Conservation (phyloP, 2,888 invertebrate species). For the Nesidiocoris tenuis region DNA sequence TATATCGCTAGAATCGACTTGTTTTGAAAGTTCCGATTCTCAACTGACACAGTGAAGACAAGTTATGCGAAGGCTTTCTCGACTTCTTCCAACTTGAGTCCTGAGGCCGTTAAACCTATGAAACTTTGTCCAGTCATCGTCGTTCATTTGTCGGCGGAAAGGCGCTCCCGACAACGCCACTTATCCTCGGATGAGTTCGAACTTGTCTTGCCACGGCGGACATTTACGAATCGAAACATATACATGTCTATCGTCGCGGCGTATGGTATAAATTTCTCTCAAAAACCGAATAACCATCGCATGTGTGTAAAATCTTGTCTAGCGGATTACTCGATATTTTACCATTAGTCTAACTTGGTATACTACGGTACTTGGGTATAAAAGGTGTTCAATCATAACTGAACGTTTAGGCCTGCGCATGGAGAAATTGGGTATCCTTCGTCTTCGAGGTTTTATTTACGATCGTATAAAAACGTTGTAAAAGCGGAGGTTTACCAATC, state of each 20-base stretch:
- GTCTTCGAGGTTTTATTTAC: too few species aligned
- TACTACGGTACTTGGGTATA: too few species aligned
- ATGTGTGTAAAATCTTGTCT: too few species aligned
- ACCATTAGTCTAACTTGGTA: too few species aligned
- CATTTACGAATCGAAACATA: neutral
- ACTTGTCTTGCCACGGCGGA: neutral
- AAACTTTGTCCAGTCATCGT: conserved; percentile 21
- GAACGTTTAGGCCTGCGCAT: too few species aligned
- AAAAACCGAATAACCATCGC: too few species aligned
- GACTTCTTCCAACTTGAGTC: neutral
- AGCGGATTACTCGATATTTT: too few species aligned
- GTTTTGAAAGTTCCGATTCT: neutral
- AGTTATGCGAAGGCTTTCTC: neutral
- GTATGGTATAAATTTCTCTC: neutral
- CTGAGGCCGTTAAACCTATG: conserved; percentile 6
- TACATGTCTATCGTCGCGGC: too few species aligned
- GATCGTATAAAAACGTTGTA: too few species aligned
- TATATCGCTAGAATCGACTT: neutral
- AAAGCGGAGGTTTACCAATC: too few species aligned
- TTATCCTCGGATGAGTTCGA: neutral
- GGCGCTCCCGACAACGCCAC: neutral
- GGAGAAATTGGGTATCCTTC: too few species aligned
- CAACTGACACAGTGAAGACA: neutral
- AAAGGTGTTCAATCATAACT: too few species aligned
- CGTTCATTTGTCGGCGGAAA: conserved; percentile 19